These are phyloP conservation scores for Nothocercus julius DNA, from an alignment of 2,113 vertebrate genomes.

Conservation along the genomic window DNA sequence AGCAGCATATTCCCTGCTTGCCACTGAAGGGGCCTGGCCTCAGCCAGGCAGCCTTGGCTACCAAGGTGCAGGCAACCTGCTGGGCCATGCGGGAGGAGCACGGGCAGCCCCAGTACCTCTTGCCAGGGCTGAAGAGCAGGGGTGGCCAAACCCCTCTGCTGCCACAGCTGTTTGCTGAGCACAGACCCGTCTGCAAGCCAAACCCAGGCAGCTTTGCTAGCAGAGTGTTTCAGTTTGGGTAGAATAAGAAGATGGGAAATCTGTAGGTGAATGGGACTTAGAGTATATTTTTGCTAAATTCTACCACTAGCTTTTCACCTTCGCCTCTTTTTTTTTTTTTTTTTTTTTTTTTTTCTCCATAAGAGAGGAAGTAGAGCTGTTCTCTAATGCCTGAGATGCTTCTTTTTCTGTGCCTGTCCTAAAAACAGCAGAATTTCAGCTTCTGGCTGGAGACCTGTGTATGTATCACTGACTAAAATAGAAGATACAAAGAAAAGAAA, in stretches of 20 bases:
- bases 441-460: not conserved
- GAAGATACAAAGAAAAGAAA: not conserved
- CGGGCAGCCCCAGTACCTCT: not conserved
- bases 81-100: not conserved
- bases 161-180: not conserved
- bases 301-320: not conserved
- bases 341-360: not conserved
- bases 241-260: not conserved
- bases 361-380: not conserved
- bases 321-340: not conserved
- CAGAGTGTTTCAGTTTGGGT: not conserved
- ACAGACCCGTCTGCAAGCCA: not conserved
- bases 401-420: not conserved
- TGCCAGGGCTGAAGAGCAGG: rapidly evolving
- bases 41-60: not conserved
- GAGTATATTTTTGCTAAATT: not conserved
- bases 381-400: not conserved
- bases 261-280: not conserved
- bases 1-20: not conserved
- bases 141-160: not conserved
- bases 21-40: not conserved
- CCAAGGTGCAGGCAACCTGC: not conserved
- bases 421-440: not conserved
- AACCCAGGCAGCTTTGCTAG: not conserved
- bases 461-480: not conserved